These are phyloP conservation scores for Neosalanx taihuensis DNA, from an alignment of 2,797 vertebrate species.

Conservation along the genomic window DNA sequence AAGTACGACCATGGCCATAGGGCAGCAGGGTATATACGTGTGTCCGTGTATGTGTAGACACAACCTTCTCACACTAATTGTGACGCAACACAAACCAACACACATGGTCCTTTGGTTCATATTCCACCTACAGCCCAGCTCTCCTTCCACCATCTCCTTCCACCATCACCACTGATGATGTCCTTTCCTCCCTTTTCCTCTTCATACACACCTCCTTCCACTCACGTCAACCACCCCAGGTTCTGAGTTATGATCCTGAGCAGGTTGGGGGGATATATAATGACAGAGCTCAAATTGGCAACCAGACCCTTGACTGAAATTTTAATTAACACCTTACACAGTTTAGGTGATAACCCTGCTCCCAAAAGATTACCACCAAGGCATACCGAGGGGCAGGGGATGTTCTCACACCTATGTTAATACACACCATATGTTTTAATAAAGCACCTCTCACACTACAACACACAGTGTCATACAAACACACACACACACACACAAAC, in stretches of 20 bases:
- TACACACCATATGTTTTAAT: slow-evolving; percentile 49
- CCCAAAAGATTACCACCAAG: slow-evolving; percentile 57
- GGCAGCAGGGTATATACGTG: background rate
- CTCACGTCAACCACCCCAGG: slow-evolving; percentile 29
- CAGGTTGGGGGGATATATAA: slow-evolving; percentile 8
- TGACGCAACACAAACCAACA: background rate
- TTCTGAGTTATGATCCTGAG: slow-evolving; percentile 15
- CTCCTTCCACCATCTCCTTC: background rate
- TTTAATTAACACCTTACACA: slow-evolving; percentile 70
- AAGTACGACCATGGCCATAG: background rate
- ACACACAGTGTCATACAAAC: background rate
- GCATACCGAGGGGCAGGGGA: slow-evolving; percentile 47
- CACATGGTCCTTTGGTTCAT: background rate
- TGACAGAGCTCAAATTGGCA: slow-evolving; percentile 52
- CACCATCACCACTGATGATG: background rate
- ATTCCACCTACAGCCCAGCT: background rate
- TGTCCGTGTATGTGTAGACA: background rate
- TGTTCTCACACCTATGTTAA: slow-evolving; percentile 54
- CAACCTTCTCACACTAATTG: background rate
- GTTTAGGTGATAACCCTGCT: slow-evolving; percentile 66
- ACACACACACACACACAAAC: background rate
- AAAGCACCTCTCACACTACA: slow-evolving; percentile 25
- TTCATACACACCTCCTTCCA: slow-evolving; percentile 11
- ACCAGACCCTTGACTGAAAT: slow-evolving; percentile 70
- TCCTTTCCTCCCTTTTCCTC: background rate